phyloP scores from a whole-genome alignment of 2,113 vertebrate genomes.

The Strigops habroptila region DNA sequence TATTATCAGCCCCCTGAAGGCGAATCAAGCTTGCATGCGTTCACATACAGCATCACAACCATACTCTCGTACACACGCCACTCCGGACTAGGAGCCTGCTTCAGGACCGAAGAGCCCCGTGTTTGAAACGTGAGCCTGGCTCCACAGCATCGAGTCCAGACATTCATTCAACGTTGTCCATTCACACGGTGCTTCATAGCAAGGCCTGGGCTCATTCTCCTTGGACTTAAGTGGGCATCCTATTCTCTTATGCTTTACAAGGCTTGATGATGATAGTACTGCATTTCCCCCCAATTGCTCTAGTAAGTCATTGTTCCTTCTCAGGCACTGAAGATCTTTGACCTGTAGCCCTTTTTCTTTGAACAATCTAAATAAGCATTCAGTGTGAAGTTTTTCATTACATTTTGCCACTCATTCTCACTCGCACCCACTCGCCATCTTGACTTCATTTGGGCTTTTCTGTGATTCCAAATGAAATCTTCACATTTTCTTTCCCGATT shows the following conservation, averaged over 20 bases:
- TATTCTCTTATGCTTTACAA: constrained; percentile 80
- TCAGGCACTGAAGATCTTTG: constrained; percentile 87
- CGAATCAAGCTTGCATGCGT: constrained; percentile 89
- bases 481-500: constrained; percentile 96
- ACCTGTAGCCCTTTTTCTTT: constrained; percentile 86
- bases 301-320: constrained; percentile 78
- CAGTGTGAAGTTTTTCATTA: constrained; percentile 93
- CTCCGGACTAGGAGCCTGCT: constrained; percentile 82
- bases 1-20: constrained; percentile 85
- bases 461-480: constrained; percentile 98
- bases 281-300: constrained; percentile 77
- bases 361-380: constrained; percentile 94
- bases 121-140: constrained; percentile 86
- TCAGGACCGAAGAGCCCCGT: constrained; percentile 79
- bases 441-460: constrained; percentile 97
- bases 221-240: constrained; percentile 73
- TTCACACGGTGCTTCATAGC: constrained; percentile 90
- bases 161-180: constrained; percentile 89
- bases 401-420: constrained; percentile 99
- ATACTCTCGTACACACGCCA: constrained; percentile 89
- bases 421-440: constrained; percentile 99
- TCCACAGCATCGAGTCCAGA: constrained; percentile 86
- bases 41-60: constrained; percentile 90
- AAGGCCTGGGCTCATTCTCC: constrained; percentile 86
- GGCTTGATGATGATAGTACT: constrained; percentile 87